Evolutionary conservation across 2,888 invertebrate genomes (phyloP), one percentile per base, ranked within the genome.

Genomic region (Nymphalis c-album): DNA sequence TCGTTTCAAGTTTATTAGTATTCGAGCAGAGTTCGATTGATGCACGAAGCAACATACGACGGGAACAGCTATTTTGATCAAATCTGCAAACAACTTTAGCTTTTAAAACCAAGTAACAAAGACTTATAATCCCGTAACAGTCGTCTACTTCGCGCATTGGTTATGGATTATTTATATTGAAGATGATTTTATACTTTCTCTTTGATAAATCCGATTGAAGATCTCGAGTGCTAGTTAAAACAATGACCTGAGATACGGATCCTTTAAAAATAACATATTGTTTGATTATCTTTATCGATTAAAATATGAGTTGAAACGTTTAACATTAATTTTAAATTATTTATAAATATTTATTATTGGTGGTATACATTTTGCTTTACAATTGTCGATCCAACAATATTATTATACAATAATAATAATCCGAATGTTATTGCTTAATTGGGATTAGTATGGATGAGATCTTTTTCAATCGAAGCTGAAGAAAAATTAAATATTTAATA

Each of bases 21-120:
- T 85, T 81, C 85, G 68, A 69, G 75, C 81, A 77, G 77, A 77
- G 65, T 75, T 76, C 76, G 71, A 76, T 77, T 80, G 81, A 83
- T 80, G 80, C 82, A 80, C 78, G 80, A 78, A 73, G 45, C 60
- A 64, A 63, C 63, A 65, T 35, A 70, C 67, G 61, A 53, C 53
- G 72, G 77, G 77, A 75, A 77, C 16, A 60, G 47, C 58, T 40
- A 50, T 31, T 47, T 46, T 58, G 10, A 59, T 17, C 18, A 31
- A 55, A 47, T 45, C 26, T 48, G 6, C 47, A 60, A 53, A n/a
- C 35, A 18, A 64, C 17, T 48, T 57, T 69, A 40, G 40, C 46
- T 18, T 47, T 20, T 63, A 69, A 31, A 26, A 6, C 6, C 13
- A 18, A 22, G n/a, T 0, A 17, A 3, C 18, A 51, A 68, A 64